Evolutionary conservation across 2,113 vertebrate species (phyloP).

Genomic region (Zingel zingel): DNA sequence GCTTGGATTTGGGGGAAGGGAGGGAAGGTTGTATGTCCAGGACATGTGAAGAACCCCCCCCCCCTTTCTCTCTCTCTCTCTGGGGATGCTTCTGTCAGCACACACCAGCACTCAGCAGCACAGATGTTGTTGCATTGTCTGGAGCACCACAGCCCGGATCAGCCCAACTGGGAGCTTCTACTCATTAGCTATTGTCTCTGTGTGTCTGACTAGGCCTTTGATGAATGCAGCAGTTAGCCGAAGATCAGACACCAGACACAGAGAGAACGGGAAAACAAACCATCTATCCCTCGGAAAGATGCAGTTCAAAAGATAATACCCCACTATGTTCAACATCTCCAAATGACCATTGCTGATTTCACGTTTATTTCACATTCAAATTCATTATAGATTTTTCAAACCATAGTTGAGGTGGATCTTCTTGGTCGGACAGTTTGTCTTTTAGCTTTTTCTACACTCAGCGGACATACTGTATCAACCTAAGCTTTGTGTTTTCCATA

Average conservation of each 20-base stretch:
- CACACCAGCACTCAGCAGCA: slow-evolving; percentile 75
- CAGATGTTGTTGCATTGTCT: slow-evolving; percentile 86
- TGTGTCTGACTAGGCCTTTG: slow-evolving; percentile 76
- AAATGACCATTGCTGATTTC: slow-evolving; percentile 28
- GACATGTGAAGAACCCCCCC: slow-evolving; percentile 71
- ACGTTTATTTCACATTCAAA: slow-evolving; percentile 14
- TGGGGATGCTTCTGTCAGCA: slow-evolving; percentile 79
- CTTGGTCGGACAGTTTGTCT: slow-evolving; percentile 13
- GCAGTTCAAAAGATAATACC: slow-evolving; percentile 39
- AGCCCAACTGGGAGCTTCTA: slow-evolving; percentile 78
- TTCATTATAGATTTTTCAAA: neutral
- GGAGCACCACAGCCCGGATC: slow-evolving; percentile 74
- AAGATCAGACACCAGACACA: slow-evolving; percentile 73
- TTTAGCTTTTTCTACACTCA: slow-evolving; percentile 27
- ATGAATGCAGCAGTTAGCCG: slow-evolving; percentile 79
- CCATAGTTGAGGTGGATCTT: neutral
- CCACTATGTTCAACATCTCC: slow-evolving; percentile 31
- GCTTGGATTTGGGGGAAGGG: slow-evolving; percentile 42
- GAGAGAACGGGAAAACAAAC: slow-evolving; percentile 59
- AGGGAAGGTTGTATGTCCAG: slow-evolving; percentile 71
- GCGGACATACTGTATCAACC: slow-evolving; percentile 46
- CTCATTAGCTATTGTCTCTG: slow-evolving; percentile 81
- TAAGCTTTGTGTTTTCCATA: slow-evolving; percentile 62
- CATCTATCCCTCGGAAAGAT: slow-evolving; percentile 53
- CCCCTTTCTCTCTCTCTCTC: slow-evolving; percentile 34